Conservation (phyloP, 2,888 invertebrate genomes). For the Anodontia alba region DNA sequence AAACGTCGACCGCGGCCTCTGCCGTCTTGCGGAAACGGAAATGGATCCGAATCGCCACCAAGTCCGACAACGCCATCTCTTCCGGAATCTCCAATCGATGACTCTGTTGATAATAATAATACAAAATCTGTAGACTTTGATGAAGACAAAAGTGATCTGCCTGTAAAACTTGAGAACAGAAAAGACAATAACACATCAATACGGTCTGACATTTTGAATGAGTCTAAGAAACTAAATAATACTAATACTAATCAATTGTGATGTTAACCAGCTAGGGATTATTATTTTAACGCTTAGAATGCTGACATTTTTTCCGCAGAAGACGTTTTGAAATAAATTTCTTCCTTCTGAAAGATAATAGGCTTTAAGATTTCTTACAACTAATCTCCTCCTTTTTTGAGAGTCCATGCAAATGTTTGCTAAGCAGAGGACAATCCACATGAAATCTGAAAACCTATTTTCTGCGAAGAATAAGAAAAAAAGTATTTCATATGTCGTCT, state of each 20-base stretch:
- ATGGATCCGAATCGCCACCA: constrained; percentile 63
- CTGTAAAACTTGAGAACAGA: constrained; percentile 38
- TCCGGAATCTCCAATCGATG: constrained; percentile 53
- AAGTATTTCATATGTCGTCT: too few species aligned
- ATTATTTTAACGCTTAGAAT: too few species aligned
- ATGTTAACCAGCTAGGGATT: background rate
- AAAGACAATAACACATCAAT: constrained; percentile 18
- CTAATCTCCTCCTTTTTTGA: too few species aligned
- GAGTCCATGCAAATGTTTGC: too few species aligned
- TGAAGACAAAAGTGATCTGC: constrained; percentile 43
- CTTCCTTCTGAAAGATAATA: too few species aligned
- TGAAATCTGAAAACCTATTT: too few species aligned
- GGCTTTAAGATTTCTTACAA: too few species aligned
- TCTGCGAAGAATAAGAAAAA: too few species aligned
- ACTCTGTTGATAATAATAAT: constrained; percentile 55
- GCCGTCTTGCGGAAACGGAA: constrained; percentile 48
- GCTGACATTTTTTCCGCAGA: too few species aligned
- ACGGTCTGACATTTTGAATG: background rate
- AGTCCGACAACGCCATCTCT: constrained; percentile 58
- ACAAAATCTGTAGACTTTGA: constrained; percentile 39
- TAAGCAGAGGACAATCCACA: too few species aligned
- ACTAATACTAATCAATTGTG: background rate
- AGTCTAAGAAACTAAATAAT: background rate
- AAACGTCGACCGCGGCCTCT: constrained; percentile 78
- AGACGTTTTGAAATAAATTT: too few species aligned